phyloP scores from a whole-genome alignment of 2,113 vertebrate species.

The Paracanthobrama guichenoti region DNA sequence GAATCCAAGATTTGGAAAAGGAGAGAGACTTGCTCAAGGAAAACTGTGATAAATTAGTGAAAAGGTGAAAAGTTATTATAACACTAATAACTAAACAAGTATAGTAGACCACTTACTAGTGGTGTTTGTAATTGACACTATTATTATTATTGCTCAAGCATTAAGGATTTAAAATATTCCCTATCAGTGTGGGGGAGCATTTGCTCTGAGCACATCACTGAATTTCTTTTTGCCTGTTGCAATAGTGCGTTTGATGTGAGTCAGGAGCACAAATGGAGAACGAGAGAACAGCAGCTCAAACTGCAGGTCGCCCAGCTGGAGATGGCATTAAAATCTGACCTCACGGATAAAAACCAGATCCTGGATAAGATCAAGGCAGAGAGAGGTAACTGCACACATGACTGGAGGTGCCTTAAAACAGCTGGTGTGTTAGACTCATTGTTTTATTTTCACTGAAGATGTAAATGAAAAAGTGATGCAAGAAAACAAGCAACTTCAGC shows the following conservation, averaged over 20 bases:
- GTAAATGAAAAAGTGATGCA: constrained; percentile 77
- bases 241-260: constrained; percentile 83
- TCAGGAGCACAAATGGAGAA: constrained; percentile 81
- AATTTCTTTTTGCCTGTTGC: constrained; percentile 15
- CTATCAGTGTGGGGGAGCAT: no score
- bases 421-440: not conserved
- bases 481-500: constrained; percentile 80
- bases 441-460: constrained; percentile 69
- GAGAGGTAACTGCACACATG: constrained; percentile 74
- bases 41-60: constrained; percentile 81
- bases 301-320: constrained; percentile 85
- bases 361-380: constrained; percentile 84
- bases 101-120: not conserved
- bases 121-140: not conserved
- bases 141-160: not conserved
- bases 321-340: constrained; percentile 81
- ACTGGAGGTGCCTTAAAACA: not conserved
- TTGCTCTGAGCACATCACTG: not conserved
- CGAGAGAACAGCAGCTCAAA: constrained; percentile 85
- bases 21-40: constrained; percentile 84
- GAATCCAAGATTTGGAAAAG: constrained; percentile 82
- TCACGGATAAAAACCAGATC: constrained; percentile 85
- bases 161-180: not conserved
- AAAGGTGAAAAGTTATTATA: constrained; percentile 75
- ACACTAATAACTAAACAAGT: not conserved